Conservation (phyloP, 2,113 vertebrate species). For the Sigmodon hispidus region DNA sequence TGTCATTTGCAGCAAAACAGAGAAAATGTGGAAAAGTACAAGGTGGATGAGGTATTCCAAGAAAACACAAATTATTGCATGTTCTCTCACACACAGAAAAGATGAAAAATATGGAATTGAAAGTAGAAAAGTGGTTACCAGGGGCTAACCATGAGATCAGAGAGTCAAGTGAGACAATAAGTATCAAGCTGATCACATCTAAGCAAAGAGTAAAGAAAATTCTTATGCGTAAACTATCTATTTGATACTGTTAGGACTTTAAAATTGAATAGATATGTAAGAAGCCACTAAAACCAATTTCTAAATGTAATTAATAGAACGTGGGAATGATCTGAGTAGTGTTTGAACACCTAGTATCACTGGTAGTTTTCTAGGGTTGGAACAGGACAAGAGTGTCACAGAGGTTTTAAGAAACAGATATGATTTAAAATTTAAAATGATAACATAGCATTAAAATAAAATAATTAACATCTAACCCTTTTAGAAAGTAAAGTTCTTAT, state of each 20-base stretch:
- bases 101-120: neutral
- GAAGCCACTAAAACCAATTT: neutral
- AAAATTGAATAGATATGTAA: neutral
- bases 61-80: neutral
- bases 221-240: neutral
- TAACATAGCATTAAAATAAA: slow-evolving; percentile 43
- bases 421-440: neutral
- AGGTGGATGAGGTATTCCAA: neutral
- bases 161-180: neutral
- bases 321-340: neutral
- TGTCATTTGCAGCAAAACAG: neutral
- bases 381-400: neutral
- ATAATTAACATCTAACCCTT: neutral
- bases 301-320: neutral
- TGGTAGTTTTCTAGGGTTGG: neutral
- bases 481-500: slow-evolving; percentile 9
- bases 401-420: neutral
- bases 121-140: neutral
- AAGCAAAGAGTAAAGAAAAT: slow-evolving; percentile 27
- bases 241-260: neutral
- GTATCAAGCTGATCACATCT: neutral
- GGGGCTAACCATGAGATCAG: neutral
- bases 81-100: neutral
- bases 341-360: neutral
- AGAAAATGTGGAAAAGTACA: neutral